Conservation (phyloP, 2,797 vertebrate species). For the Silurus lanzhouensis region DNA sequence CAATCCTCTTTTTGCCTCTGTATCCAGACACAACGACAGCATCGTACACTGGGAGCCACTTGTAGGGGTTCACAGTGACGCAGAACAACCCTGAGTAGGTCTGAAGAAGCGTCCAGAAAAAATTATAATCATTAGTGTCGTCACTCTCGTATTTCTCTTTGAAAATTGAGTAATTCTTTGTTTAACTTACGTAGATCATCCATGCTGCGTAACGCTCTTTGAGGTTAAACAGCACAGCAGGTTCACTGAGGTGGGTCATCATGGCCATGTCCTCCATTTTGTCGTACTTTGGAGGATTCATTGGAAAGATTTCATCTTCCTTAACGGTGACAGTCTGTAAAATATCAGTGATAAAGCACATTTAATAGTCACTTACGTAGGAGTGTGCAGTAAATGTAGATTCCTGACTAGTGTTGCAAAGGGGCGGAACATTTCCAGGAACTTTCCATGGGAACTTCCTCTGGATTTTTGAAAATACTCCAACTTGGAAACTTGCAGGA, state of each 20-base stretch:
- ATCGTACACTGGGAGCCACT: constrained; percentile 55
- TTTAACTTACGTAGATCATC: constrained; percentile 81
- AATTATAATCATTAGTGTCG: not conserved
- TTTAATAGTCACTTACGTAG: too few species aligned
- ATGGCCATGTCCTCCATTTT: constrained; percentile 85
- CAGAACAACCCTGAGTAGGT: constrained; percentile 68
- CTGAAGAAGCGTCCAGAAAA: not conserved
- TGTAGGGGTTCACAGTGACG: constrained; percentile 74
- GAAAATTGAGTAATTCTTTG: too few species aligned
- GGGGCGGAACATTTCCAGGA: too few species aligned
- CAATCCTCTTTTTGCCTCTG: constrained; percentile 60
- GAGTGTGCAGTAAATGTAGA: not conserved
- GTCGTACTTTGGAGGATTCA: constrained; percentile 82
- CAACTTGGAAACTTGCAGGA: too few species aligned
- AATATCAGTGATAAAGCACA: constrained; percentile 64
- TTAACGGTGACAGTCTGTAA: constrained; percentile 29
- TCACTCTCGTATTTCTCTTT: not conserved
- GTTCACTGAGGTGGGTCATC: constrained; percentile 82
- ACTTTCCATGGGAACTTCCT: too few species aligned
- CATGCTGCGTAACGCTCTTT: constrained; percentile 85
- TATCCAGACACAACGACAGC: constrained; percentile 65
- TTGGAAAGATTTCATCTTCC: constrained; percentile 59
- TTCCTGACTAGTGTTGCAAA: too few species aligned
- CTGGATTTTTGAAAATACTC: too few species aligned
- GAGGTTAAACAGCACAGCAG: constrained; percentile 82